Base-by-base conservation (phyloP, 1,140 invertebrate species). In the Plutomurus gul region DNA sequence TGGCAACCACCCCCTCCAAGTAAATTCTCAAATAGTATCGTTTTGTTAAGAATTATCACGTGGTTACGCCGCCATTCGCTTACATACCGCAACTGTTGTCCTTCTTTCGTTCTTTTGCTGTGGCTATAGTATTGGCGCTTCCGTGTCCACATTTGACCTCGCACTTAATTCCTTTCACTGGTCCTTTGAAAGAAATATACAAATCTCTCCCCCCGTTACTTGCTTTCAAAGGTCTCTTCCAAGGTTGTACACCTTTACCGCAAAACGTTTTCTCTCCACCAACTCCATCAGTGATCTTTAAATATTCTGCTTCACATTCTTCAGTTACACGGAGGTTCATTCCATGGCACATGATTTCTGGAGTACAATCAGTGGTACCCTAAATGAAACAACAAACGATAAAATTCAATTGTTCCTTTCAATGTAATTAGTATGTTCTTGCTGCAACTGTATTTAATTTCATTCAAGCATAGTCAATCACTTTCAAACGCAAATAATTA, bases 211-310 rank as follows among this genome's bases (percentile, higher is more conserved):
- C 51, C 18, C 75, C 75, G 5, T 22, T 49, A 13, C 51, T 56
- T 8, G 75, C 11, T 65, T 65, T 76, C 5, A 65, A 4, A 1
- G 36, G 36, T 27, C 27, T 25, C 0, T 13, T 47, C 30, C 20
- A 51, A 7, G 37, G 10, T 4, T 20, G 20, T 6, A 8, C 10
- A 43, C 40, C n/a, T 11, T 37, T 1, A 16, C 60, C 76, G 18
- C 76, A 77, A 30, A 46, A 22, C 22, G 11, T 11, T 20, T 27
- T 4, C n/a, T 43, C n/a, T 70, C 76, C 76, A 6, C 76, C 76
- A 22, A 77, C 5, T 4, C 76, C 76, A 77, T 77, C 76, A 16
- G 16, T 20, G 4, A 77, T 65, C 46, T 65, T 49, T n/a, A 77
- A 36, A 47, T 46, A 70, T 22, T 77, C 76, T 47, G 70, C 25